These are phyloP conservation scores for Vollenhovia emeryi DNA, from an alignment of 1,140 invertebrate species.

Conservation along the genomic window DNA sequence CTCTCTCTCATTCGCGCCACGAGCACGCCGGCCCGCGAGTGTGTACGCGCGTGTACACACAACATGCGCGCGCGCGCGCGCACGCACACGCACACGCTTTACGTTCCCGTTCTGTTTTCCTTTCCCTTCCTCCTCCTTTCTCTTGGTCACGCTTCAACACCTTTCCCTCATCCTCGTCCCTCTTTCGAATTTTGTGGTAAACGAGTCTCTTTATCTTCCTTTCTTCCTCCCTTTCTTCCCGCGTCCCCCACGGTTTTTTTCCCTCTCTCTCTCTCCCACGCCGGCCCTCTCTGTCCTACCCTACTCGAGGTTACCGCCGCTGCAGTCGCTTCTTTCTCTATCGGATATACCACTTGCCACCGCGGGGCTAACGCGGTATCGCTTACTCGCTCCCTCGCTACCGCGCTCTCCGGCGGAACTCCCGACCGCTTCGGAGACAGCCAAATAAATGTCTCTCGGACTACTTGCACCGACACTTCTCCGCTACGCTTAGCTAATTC, in stretches of 20 bases:
- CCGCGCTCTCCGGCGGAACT: slow-evolving; percentile 59
- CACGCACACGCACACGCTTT: background rate
- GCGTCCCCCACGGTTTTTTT: slow-evolving; percentile 4
- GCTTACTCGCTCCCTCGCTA: slow-evolving; percentile 19
- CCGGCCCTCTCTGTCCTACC: slow-evolving; percentile 12
- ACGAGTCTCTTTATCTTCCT: slow-evolving; percentile 66
- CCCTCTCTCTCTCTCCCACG: background rate
- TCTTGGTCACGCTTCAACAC: slow-evolving; percentile 71
- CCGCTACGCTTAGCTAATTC: slow-evolving; percentile 69
- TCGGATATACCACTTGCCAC: slow-evolving; percentile 45
- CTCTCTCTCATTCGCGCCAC: slow-evolving; percentile 50
- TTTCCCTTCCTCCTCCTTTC: slow-evolving; percentile 13
- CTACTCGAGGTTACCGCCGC: slow-evolving; percentile 53
- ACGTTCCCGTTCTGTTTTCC: slow-evolving; percentile 47
- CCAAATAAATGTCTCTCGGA: slow-evolving; percentile 75
- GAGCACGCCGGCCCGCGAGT: slow-evolving; percentile 44
- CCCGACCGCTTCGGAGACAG: slow-evolving; percentile 68
- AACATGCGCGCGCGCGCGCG: background rate
- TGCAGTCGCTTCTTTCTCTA: slow-evolving; percentile 27
- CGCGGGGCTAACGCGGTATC: background rate
- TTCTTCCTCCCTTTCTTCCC: slow-evolving; percentile 41
- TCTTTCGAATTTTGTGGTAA: slow-evolving; percentile 69
- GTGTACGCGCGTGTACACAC: slow-evolving; percentile 25
- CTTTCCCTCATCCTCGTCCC: slow-evolving; percentile 44
- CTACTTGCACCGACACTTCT: slow-evolving; percentile 71